Evolutionary conservation across 2,797 vertebrate species (phyloP).

Genomic region (Melanogrammus aeglefinus): DNA sequence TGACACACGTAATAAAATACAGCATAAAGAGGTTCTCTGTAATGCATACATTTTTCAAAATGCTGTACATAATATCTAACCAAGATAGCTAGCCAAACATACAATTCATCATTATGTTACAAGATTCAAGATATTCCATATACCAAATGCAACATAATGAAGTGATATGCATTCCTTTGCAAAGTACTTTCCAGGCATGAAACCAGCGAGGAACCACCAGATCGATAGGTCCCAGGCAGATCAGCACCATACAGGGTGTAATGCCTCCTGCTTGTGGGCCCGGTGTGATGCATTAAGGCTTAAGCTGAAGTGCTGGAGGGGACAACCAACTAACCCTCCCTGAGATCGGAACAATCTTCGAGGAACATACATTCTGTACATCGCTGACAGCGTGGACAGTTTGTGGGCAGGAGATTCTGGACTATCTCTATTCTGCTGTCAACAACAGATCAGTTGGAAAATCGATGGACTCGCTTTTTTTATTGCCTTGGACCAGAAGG

Average conservation of each 20-base stretch:
- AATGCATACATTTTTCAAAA: not conserved
- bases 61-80: not conserved
- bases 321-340: conserved; percentile 17
- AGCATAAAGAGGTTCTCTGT: not conserved
- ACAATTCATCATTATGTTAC: not conserved
- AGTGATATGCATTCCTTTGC: not conserved
- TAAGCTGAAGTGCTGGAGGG: conserved; percentile 1
- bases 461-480: conserved; percentile 2
- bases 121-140: not conserved
- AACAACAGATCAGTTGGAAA: conserved; percentile 10
- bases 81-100: not conserved
- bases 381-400: conserved; percentile 21
- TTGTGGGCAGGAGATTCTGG: conserved; percentile 16
- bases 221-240: conserved; percentile 2
- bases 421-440: conserved; percentile 4
- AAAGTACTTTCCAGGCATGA: not conserved
- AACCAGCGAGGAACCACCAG: not conserved
- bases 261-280: conserved; percentile 19
- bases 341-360: conserved; percentile 11
- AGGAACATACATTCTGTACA: conserved; percentile 11
- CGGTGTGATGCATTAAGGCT: conserved; percentile 23
- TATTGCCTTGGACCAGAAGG: not conserved
- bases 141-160: not conserved
- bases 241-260: conserved; percentile 4
- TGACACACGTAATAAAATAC: conserved; percentile 2